A percentile compares a stretch with the other conserved stretches of the same genome.
phyloP scores from a whole-genome alignment of 2,797 vertebrate species.

The Babyrousa celebensis region DNA sequence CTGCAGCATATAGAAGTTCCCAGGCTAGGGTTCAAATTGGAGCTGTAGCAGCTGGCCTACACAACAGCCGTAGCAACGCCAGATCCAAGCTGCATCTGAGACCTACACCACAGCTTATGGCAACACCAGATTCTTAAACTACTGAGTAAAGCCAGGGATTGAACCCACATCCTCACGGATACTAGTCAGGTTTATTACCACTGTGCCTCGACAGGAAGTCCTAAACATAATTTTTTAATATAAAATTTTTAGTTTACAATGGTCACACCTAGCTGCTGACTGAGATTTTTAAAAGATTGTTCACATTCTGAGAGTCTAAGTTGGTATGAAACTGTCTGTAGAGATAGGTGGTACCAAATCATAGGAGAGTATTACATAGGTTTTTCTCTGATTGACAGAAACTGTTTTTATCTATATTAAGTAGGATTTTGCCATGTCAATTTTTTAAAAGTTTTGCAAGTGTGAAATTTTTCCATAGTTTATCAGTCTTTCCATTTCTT shows the following conservation, averaged over 20 bases:
- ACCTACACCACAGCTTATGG: too few species aligned
- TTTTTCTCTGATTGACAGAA: constrained; percentile 20
- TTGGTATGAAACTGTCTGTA: neutral
- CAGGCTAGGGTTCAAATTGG: too few species aligned
- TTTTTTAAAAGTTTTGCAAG: neutral
- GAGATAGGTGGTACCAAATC: neutral
- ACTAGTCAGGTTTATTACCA: too few species aligned
- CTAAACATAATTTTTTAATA: neutral
- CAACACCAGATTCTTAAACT: too few species aligned
- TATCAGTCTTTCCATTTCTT: neutral
- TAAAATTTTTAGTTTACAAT: neutral
- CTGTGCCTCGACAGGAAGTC: too few species aligned
- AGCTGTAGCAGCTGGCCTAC: too few species aligned
- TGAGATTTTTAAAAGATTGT: neutral
- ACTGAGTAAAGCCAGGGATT: too few species aligned
- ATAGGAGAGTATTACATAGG: neutral
- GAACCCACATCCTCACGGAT: too few species aligned
- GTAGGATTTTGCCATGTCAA: neutral
- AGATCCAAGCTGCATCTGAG: too few species aligned
- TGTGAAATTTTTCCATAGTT: neutral
- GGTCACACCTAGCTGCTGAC: neutral
- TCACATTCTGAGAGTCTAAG: neutral
- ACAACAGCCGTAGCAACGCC: too few species aligned
- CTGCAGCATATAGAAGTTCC: too few species aligned
- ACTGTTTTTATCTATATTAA: neutral